Percentiles rank a stretch among this genome's conserved stretches.
Evolutionary conservation across 2,888 invertebrate species (phyloP).

Genomic region (Neoaliturus tenellus): DNA sequence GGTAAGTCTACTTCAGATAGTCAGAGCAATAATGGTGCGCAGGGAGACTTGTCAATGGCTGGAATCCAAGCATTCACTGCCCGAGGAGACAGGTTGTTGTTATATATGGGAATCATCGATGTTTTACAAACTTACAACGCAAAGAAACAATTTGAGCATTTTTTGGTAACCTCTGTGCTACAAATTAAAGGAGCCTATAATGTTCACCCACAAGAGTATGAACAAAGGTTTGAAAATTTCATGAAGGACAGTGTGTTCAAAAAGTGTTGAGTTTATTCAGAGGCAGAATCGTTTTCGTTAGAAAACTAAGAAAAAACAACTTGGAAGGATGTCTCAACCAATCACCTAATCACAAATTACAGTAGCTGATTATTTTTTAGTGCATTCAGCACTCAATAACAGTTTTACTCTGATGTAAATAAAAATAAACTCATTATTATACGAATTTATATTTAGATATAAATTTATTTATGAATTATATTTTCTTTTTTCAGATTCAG

Average conservation of each 20-base stretch:
- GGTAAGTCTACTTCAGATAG: neutral
- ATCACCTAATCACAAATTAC: no score
- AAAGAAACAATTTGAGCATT: slow-evolving; percentile 98
- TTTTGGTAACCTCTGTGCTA: slow-evolving; percentile 92
- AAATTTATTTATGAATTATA: no score
- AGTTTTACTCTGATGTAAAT: no score
- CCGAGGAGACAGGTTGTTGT: slow-evolving; percentile 94
- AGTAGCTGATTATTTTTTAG: no score
- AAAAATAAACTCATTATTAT: no score
- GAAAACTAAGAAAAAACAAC: no score
- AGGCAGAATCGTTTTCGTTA: no score
- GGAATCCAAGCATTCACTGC: slow-evolving; percentile 97
- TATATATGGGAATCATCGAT: slow-evolving; percentile 98
- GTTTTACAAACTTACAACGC: slow-evolving; percentile 98
- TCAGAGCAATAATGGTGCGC: neutral
- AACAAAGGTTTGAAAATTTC: slow-evolving; percentile 97
- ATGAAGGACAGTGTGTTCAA: slow-evolving; percentile 98
- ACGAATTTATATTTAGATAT: no score
- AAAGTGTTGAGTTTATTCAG: no score
- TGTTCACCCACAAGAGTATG: slow-evolving; percentile 98
- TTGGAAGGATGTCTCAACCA: no score
- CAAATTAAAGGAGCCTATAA: slow-evolving; percentile 99
- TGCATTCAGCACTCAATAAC: no score
- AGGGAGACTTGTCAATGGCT: slow-evolving; percentile 80
- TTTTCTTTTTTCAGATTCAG: no score